Percentiles rank a stretch among this genome's conserved stretches.
phyloP scores from a whole-genome alignment of 1,140 invertebrate species.

The Leucophenga varia region DNA sequence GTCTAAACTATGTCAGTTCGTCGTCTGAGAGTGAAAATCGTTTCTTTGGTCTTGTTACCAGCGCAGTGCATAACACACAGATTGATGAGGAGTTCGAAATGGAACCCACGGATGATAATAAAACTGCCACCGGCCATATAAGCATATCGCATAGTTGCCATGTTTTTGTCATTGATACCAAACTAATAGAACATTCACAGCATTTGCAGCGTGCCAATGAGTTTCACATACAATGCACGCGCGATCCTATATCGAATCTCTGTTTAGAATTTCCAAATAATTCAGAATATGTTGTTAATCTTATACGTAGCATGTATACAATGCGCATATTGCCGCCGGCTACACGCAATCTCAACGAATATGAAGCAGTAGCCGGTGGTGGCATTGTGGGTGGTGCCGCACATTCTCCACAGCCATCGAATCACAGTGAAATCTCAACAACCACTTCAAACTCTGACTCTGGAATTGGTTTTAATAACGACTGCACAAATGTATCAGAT shows the following conservation, averaged over 20 bases:
- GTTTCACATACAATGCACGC: constrained; percentile 78
- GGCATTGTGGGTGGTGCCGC: constrained; percentile 48
- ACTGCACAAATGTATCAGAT: constrained; percentile 78
- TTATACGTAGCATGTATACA: constrained; percentile 68
- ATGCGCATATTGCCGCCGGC: constrained; percentile 56
- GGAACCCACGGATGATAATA: constrained; percentile 22
- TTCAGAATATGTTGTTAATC: constrained; percentile 81
- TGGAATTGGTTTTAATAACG: constrained; percentile 88
- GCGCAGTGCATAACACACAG: constrained; percentile 62
- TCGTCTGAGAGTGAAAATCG: constrained; percentile 86
- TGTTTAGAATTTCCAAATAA: constrained; percentile 89
- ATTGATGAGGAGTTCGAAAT: constrained; percentile 46
- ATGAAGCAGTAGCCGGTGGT: constrained; percentile 17
- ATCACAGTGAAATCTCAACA: constrained; percentile 77
- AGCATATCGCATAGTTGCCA: constrained; percentile 86
- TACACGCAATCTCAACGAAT: constrained; percentile 29
- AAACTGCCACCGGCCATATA: constrained; percentile 24
- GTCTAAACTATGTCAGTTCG: constrained; percentile 86
- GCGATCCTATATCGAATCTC: constrained; percentile 66
- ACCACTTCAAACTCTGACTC: constrained; percentile 93
- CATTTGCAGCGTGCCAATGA: constrained; percentile 75
- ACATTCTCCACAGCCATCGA: constrained; percentile 80
- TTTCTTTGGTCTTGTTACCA: constrained; percentile 90
- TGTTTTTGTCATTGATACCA: constrained; percentile 90
- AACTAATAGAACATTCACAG: constrained; percentile 76